Evolutionary conservation across 1,140 invertebrate genomes (phyloP), one percentile per base, ranked within the genome.

Genomic region (Aphaenogaster floridana): DNA sequence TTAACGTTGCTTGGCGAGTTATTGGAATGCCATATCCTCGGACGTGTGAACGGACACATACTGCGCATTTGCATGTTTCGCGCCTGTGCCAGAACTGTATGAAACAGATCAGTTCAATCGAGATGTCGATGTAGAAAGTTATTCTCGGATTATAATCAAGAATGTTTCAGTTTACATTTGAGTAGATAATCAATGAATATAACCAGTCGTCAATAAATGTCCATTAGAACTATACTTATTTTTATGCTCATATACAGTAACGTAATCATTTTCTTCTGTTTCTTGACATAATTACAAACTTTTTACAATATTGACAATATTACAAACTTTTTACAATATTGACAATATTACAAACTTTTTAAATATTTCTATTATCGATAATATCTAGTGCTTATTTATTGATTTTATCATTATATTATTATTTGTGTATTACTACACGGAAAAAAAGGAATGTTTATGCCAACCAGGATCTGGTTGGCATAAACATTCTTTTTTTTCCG

Each of bases 21-120:
- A 90, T 90, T 86, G 89, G 89, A 90, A 90, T 90, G 89, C 85
- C 86, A 90, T 90, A 90, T 90, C 66, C 79, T 71, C 57, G 69
- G 45, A 76, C 69, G 54, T 76, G 80, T 76, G 69, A 84, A 74
- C 69, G 42, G 80, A 76, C 69, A 84, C 80, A 90, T 90, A 90
- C 79, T 48, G 42, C 36, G 79, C 72, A 74, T 74, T 89, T 59
- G 76, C 77, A 81, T 86, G 59, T 69, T 78, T 80, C 63, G 52
- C 48, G 71, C 39, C 21, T 54, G 15, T 21, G 21, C 74, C 74
- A 54, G 66, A 64, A 59, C 69, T 89, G 3, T 69, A 84, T 48
- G 48, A 68, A 39, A 69, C 71, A 57, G 71, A 88, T 88, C 81
- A 17, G 54, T n/a, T 71, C 8, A 9, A 52, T 76, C 34, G 50